Percentiles rank a stretch among this genome's conserved stretches.
phyloP scores from a whole-genome alignment of 2,113 vertebrate species.

The Gymnorhina tibicen region DNA sequence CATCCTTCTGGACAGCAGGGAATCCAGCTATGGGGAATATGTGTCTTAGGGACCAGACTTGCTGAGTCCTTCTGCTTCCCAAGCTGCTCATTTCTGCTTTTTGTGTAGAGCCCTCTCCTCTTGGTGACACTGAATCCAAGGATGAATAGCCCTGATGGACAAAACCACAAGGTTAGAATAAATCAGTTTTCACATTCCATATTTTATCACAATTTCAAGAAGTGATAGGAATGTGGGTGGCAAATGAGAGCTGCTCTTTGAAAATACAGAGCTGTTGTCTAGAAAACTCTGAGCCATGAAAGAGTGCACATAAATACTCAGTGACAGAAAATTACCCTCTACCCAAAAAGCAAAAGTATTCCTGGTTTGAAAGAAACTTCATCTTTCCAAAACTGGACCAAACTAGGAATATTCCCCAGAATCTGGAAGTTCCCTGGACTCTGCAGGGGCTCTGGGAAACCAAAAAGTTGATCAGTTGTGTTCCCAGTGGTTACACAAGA shows the following conservation, averaged over 20 bases:
- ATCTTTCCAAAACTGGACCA: neutral
- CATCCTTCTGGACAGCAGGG: neutral
- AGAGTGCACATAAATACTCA: neutral
- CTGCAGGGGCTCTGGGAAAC: neutral
- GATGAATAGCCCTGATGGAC: neutral
- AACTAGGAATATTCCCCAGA: neutral
- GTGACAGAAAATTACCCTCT: neutral
- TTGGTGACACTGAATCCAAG: neutral
- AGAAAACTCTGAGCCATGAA: neutral
- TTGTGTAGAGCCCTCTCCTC: neutral
- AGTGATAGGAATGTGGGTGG: neutral
- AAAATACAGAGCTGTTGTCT: neutral
- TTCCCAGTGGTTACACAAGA: neutral
- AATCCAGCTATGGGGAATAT: fast-evolving
- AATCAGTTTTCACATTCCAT: neutral
- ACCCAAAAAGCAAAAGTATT: neutral
- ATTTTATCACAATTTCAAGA: neutral
- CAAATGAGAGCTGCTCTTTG: neutral
- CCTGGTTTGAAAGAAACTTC: neutral
- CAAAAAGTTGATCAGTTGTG: neutral
- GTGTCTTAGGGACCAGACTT: neutral
- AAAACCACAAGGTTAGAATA: neutral
- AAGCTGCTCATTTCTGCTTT: neutral
- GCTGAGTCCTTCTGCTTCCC: neutral
- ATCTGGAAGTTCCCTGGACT: neutral